Evolutionary conservation across 2,797 vertebrate species (phyloP).

Genomic region (Propithecus deckenii): DNA sequence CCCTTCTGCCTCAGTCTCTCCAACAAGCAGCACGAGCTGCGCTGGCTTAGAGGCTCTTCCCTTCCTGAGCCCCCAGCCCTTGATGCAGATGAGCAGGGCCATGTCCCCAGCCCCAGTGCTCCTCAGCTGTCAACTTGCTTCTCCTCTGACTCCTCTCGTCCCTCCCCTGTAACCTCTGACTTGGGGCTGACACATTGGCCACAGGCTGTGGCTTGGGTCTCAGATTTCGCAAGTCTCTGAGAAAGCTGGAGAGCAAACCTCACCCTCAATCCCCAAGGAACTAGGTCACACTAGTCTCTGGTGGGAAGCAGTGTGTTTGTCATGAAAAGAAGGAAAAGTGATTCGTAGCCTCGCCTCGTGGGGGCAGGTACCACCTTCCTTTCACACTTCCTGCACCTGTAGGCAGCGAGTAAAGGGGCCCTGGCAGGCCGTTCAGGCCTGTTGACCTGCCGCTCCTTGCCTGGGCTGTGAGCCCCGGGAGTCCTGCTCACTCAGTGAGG

Average conservation of each 20-base stretch:
- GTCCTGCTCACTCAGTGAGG: neutral
- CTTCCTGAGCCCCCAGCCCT: neutral
- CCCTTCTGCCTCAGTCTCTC: neutral
- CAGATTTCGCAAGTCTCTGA: constrained; percentile 67
- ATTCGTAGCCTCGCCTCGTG: neutral
- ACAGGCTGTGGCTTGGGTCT: constrained; percentile 63
- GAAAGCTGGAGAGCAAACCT: constrained; percentile 46
- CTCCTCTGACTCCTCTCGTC: neutral
- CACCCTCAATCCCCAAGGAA: neutral
- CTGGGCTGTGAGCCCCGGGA: neutral
- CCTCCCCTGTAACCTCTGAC: constrained; percentile 52
- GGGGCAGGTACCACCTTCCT: neutral
- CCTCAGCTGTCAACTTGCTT: neutral
- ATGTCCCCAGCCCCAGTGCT: neutral
- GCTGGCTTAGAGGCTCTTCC: neutral
- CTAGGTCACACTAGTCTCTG: constrained; percentile 22
- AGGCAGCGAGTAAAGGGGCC: neutral
- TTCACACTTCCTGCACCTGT: neutral
- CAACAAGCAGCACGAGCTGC: neutral
- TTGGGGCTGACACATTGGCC: constrained; percentile 52
- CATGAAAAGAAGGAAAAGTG: neutral
- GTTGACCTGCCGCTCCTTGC: neutral
- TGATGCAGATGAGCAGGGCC: neutral
- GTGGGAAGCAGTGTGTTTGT: constrained; percentile 9
- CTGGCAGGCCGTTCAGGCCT: neutral